Conservation (phyloP, 1,140 invertebrate genomes). For the Oedothorax gibbosus region DNA sequence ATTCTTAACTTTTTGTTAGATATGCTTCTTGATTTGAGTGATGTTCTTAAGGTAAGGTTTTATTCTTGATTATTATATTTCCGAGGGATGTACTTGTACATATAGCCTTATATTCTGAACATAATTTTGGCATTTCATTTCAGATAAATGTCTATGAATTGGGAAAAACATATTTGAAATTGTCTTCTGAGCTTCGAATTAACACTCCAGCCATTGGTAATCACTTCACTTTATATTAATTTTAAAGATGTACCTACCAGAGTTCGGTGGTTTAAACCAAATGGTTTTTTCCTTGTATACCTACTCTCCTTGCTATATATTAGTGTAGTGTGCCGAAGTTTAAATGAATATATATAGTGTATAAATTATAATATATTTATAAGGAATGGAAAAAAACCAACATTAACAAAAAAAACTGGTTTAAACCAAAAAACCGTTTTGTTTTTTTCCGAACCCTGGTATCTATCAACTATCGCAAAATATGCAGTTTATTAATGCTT, state of each 20-base stretch:
- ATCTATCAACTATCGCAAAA: no score
- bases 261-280: no score
- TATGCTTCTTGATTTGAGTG: slow-evolving; percentile 96
- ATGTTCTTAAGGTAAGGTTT: slow-evolving; percentile 78
- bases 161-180: slow-evolving; percentile 89
- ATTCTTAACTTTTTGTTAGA: slow-evolving; percentile 66
- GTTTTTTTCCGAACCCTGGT: no score
- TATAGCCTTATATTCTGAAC: slow-evolving; percentile 10
- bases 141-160: slow-evolving; percentile 96
- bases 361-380: no score
- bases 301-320: no score
- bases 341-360: no score
- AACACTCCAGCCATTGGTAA: slow-evolving; percentile 85
- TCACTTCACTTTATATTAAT: background rate
- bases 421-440: no score
- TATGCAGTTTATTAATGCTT: no score
- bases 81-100: background rate
- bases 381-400: no score
- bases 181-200: slow-evolving; percentile 90
- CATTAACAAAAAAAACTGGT: no score
- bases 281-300: no score
- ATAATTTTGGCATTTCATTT: slow-evolving; percentile 54
- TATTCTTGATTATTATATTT: background rate
- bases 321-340: no score
- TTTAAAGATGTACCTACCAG: background rate